A percentile compares a stretch with the other conserved stretches of the same genome.
These are phyloP conservation scores for Upupa epops DNA, from an alignment of 2,113 vertebrate genomes.

Conservation along the genomic window DNA sequence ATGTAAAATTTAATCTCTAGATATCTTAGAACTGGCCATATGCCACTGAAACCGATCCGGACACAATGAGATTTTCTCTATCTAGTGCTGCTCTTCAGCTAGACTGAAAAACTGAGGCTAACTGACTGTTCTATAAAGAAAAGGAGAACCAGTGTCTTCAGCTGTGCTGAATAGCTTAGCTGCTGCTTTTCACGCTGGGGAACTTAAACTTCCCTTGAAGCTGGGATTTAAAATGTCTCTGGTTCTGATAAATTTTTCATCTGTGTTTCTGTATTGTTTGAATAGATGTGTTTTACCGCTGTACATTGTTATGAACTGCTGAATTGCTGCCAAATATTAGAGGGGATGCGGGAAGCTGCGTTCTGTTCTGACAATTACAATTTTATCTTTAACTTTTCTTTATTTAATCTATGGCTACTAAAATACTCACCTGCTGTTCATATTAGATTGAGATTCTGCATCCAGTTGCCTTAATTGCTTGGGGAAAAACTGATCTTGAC, in stretches of 20 bases:
- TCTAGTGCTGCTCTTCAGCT: not conserved
- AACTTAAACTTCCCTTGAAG: not conserved
- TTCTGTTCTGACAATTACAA: not conserved
- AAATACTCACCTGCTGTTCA: not conserved
- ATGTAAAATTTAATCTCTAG: not conserved
- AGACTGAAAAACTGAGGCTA: not conserved
- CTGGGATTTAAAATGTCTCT: not conserved
- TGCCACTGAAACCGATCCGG: not conserved
- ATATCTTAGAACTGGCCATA: not conserved
- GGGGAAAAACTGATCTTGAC: not conserved
- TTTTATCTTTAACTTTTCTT: not conserved
- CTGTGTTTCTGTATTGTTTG: not conserved
- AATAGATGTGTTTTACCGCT: not conserved
- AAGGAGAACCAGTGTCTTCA: not conserved
- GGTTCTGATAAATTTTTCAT: not conserved
- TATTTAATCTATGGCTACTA: not conserved
- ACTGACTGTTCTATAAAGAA: not conserved
- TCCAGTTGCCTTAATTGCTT: constrained; percentile 45
- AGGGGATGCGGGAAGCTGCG: not conserved
- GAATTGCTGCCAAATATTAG: not conserved
- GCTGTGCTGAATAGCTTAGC: not conserved
- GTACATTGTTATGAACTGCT: not conserved
- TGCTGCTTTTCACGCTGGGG: not conserved
- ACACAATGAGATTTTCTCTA: not conserved
- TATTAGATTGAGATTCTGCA: not conserved